These are phyloP conservation scores for Sparus aurata DNA, from an alignment of 2,797 vertebrate genomes.

Conservation along the genomic window DNA sequence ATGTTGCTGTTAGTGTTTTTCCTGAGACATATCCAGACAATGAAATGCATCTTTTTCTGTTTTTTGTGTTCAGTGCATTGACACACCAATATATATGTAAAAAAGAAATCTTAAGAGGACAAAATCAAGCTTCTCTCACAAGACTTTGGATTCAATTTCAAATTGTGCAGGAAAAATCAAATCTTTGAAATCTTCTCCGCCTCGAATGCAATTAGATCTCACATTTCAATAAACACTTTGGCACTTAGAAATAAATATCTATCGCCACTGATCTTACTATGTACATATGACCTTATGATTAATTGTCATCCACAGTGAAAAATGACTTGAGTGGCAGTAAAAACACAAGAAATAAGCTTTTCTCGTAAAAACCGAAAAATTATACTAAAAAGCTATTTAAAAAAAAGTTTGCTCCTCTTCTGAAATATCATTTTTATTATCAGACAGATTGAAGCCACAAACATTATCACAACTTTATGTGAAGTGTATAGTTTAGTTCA, in stretches of 20 bases:
- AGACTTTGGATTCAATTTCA: neutral
- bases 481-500: slow-evolving; percentile 22
- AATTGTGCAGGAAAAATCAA: neutral
- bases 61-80: neutral
- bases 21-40: too few relatives aligned
- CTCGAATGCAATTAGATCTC: neutral
- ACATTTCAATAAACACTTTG: neutral
- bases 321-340: slow-evolving; percentile 39
- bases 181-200: neutral
- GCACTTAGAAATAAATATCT: neutral
- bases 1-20: too few relatives aligned
- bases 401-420: slow-evolving; percentile 36
- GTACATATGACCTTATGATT: slow-evolving; percentile 33
- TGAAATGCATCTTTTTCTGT: too few relatives aligned
- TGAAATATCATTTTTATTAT: slow-evolving; percentile 67
- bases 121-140: neutral
- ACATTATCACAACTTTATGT: slow-evolving; percentile 55
- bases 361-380: slow-evolving; percentile 48
- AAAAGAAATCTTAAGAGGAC: too few relatives aligned
- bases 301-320: slow-evolving; percentile 19
- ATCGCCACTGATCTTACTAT: neutral
- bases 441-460: slow-evolving; percentile 72
- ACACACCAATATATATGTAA: neutral
- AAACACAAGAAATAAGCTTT: slow-evolving; percentile 49
- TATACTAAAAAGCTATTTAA: slow-evolving; percentile 30